A percentile compares a stretch with the other conserved stretches of the same genome.
These are phyloP conservation scores for Tetrao urogallus DNA, from an alignment of 2,113 vertebrate genomes.

Conservation along the genomic window DNA sequence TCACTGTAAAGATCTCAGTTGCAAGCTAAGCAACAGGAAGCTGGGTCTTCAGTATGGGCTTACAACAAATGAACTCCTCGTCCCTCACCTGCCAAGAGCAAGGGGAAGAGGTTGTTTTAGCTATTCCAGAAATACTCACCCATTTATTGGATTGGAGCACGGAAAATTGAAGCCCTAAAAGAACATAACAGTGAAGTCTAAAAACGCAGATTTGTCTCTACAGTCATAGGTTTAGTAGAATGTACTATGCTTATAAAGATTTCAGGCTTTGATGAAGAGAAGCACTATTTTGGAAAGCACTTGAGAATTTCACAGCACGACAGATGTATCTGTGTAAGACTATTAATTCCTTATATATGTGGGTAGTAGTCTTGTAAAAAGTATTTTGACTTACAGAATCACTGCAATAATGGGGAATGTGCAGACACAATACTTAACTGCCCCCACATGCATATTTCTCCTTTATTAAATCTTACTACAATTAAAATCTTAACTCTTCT, in stretches of 20 bases:
- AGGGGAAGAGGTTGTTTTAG: not conserved
- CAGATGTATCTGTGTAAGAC: constrained; percentile 34
- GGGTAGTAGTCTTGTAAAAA: constrained; percentile 29
- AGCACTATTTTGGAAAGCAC: not conserved
- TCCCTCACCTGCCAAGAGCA: not conserved
- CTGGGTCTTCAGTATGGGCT: not conserved
- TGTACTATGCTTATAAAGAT: not conserved
- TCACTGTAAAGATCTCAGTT: not conserved
- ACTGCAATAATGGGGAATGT: not conserved
- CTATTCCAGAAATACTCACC: not conserved
- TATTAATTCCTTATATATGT: constrained; percentile 10
- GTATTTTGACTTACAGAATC: constrained; percentile 44
- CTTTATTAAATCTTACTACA: constrained; percentile 27
- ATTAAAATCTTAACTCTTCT: constrained; percentile 17
- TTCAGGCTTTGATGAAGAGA: not conserved
- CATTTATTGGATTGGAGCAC: not conserved
- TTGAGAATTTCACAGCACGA: constrained; percentile 48
- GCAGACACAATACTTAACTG: constrained; percentile 50
- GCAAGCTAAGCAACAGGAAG: not conserved
- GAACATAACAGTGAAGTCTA: not conserved
- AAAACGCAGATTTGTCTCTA: not conserved
- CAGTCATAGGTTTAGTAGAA: not conserved
- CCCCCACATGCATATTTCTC: constrained; percentile 47
- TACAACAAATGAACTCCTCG: not conserved
- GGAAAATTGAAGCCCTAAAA: not conserved